A percentile compares a stretch with the other conserved stretches of the same genome.
Evolutionary conservation across 2,113 vertebrate species (phyloP).

Genomic region (Eonycteris spelaea): DNA sequence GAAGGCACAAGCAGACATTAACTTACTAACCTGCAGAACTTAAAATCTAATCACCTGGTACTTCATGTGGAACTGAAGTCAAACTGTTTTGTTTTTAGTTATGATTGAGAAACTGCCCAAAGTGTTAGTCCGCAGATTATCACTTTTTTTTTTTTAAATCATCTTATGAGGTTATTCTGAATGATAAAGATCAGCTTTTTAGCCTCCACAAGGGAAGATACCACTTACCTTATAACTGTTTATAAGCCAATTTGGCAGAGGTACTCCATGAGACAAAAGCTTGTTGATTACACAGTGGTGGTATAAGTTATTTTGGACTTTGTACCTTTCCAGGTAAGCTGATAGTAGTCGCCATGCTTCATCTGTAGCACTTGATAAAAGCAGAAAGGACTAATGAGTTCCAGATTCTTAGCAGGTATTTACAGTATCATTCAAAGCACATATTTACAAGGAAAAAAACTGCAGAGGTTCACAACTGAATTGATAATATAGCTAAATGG

Average conservation of each 20-base stretch:
- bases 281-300: conserved; percentile 94
- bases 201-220: neutral
- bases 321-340: conserved; percentile 88
- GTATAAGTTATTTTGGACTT: conserved; percentile 87
- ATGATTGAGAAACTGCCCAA: neutral
- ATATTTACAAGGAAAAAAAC: neutral
- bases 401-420: neutral
- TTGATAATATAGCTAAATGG: neutral
- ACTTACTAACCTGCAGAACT: neutral
- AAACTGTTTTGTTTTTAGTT: neutral
- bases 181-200: neutral
- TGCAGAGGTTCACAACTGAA: neutral
- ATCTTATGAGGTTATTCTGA: neutral
- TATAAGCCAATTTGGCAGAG: conserved; percentile 94
- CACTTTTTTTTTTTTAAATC: neutral
- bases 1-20: neutral
- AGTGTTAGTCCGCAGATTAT: neutral
- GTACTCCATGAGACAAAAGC: conserved; percentile 91
- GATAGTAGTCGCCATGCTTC: conserved; percentile 95
- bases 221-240: conserved; percentile 92
- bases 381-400: neutral
- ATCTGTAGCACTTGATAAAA: conserved; percentile 88
- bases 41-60: neutral
- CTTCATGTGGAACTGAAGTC: neutral
- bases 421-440: neutral